Base-by-base conservation (phyloP, 1,140 invertebrate genomes). In the Solen grandis region DNA sequence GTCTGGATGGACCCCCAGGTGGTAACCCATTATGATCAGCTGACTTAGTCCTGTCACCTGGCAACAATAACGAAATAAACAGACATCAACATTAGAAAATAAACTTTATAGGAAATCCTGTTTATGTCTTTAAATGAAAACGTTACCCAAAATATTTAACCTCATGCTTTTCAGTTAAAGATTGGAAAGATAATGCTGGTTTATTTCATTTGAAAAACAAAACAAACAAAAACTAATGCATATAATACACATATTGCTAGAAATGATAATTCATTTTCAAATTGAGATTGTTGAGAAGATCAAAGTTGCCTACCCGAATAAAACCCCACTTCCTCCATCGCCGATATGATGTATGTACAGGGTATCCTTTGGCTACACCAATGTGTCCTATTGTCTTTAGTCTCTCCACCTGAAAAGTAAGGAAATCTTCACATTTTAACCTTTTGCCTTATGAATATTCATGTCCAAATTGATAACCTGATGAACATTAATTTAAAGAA, bases 41-140 rank as follows among this genome's bases (percentile, higher is more conserved):
- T 70, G 66, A 27, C 82, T 86, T n/a, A 85, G 41, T 19, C 81
- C 83, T 35, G 77, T 79, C 25, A 80, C 76, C 85, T 86, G 70
- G 16, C 81, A 79, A 13, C 73, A 63, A 33, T 4, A 27, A n/a
- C n/a, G n/a, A 57, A 27, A n/a, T n/a, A n/a, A n/a, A n/a, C n/a
- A n/a, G n/a, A 55, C 25, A 68, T 60, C 14, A 25, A 27, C 22
- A 60, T 29, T 60, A n/a, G 19, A n/a, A 25, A 60, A n/a, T 19
- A 14, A 4, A 3, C 31, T 27, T n/a, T 29, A 16, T 60, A 4
- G 16, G n/a, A 27, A 29, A n/a, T n/a, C n/a, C n/a, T n/a, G n/a
- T n/a, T n/a, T n/a, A n/a, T n/a, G n/a, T n/a, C n/a, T n/a, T n/a
- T n/a, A n/a, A n/a, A n/a, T n/a, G n/a, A n/a, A n/a, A n/a, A n/a